Percentiles rank a stretch among this genome's conserved stretches.
Evolutionary conservation across 2,113 vertebrate species (phyloP).

Genomic region (Thalassarche chlororhynchos): DNA sequence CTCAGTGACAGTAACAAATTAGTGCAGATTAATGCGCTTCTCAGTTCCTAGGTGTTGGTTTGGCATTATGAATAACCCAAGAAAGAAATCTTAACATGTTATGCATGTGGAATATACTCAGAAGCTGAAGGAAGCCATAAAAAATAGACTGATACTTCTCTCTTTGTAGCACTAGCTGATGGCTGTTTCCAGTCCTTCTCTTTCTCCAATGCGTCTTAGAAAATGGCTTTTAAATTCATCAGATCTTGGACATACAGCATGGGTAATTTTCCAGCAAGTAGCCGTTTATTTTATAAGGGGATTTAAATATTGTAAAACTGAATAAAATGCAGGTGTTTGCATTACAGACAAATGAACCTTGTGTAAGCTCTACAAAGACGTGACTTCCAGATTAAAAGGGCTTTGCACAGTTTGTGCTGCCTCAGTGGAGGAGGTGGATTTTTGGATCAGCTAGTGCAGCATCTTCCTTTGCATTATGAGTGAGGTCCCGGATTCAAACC

Average conservation of each 20-base stretch:
- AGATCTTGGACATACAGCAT: slow-evolving; percentile 11
- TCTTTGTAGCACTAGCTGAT: background rate
- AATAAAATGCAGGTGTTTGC: slow-evolving; percentile 61
- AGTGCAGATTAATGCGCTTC: background rate
- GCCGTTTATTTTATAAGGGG: slow-evolving; percentile 66
- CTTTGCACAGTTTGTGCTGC: background rate
- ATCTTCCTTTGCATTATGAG: background rate
- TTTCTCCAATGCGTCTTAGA: background rate
- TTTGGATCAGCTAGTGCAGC: background rate
- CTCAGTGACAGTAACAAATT: background rate
- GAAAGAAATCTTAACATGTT: background rate
- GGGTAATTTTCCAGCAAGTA: slow-evolving; percentile 21
- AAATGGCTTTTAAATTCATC: slow-evolving; percentile 47
- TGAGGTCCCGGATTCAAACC: accelerated
- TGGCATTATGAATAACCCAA: background rate
- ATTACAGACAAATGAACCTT: slow-evolving; percentile 12
- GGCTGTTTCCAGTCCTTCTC: background rate
- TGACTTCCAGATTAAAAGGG: slow-evolving; percentile 19
- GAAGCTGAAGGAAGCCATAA: background rate
- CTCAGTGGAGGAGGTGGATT: background rate
- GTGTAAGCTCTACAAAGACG: background rate
- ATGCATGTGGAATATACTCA: background rate
- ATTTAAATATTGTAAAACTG: slow-evolving; percentile 70
- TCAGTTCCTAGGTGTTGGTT: background rate
- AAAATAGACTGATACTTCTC: background rate